phyloP scores from a whole-genome alignment of 2,888 invertebrate genomes.

The Euzetes globulus region DNA sequence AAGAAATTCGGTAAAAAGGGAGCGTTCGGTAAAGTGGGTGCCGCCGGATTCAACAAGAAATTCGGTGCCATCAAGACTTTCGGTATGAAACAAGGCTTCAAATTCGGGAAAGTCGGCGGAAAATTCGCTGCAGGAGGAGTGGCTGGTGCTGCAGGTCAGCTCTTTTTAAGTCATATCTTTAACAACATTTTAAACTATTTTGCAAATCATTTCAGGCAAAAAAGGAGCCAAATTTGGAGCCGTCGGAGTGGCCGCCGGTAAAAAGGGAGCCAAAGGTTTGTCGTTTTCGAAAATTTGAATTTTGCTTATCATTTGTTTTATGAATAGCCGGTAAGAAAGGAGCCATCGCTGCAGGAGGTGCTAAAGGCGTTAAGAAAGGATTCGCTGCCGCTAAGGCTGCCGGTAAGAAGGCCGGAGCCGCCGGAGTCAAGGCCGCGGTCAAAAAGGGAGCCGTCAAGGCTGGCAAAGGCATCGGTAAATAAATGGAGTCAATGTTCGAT shows the following conservation, averaged over 20 bases:
- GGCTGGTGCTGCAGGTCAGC: conserved; percentile 23
- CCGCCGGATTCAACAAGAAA: conserved; percentile 30
- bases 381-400: conserved; percentile 16
- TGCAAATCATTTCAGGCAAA: neutral
- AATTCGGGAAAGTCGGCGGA: conserved; percentile 31
- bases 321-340: conserved; percentile 24
- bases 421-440: neutral
- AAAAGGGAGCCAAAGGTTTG: conserved; percentile 19
- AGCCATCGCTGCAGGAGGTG: neutral
- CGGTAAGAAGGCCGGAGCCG: conserved; percentile 10
- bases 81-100: conserved; percentile 31
- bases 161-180: neutral
- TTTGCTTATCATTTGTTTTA: too few relatives aligned
- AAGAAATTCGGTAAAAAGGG: conserved; percentile 28
- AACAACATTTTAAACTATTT: neutral
- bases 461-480: neutral
- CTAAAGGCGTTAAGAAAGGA: conserved; percentile 19
- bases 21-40: conserved; percentile 22
- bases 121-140: conserved; percentile 28
- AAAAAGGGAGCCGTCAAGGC: neutral
- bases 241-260: neutral
- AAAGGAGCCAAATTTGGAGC: conserved; percentile 18
- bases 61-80: conserved; percentile 26
- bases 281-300: neutral
- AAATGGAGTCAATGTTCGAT: neutral